These are phyloP conservation scores for Indri indri DNA, from an alignment of 2,113 vertebrate species.

Conservation along the genomic window DNA sequence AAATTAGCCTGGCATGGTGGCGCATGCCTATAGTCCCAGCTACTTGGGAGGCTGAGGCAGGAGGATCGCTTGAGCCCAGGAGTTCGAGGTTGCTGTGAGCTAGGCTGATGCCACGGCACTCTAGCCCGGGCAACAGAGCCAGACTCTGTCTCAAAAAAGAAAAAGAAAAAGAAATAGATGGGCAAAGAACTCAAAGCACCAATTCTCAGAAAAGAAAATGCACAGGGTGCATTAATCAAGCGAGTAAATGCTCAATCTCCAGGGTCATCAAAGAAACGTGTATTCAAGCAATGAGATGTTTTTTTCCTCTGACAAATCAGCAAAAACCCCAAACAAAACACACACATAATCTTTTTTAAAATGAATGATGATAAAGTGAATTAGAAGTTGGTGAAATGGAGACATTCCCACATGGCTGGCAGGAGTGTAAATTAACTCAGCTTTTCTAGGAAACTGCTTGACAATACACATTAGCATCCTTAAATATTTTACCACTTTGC, in stretches of 20 bases:
- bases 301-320: background rate
- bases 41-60: background rate
- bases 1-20: too few species aligned
- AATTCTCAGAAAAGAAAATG: background rate
- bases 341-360: background rate
- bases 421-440: background rate
- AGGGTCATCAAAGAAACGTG: background rate
- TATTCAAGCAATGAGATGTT: background rate
- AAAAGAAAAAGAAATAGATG: background rate
- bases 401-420: background rate
- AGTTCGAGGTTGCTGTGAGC: background rate
- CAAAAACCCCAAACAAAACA: background rate
- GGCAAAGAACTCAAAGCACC: background rate
- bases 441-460: background rate
- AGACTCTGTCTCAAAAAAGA: too few species aligned
- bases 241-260: background rate
- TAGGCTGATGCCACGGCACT: background rate
- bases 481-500: background rate
- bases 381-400: background rate
- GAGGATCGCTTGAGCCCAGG: background rate
- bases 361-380: background rate
- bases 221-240: background rate
- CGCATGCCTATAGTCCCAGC: background rate
- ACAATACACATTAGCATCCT: background rate
- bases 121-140: too few species aligned